Evolutionary conservation across 2,888 invertebrate species (phyloP), one percentile per base, ranked within the genome.

Genomic region (Andrena camellia): DNA sequence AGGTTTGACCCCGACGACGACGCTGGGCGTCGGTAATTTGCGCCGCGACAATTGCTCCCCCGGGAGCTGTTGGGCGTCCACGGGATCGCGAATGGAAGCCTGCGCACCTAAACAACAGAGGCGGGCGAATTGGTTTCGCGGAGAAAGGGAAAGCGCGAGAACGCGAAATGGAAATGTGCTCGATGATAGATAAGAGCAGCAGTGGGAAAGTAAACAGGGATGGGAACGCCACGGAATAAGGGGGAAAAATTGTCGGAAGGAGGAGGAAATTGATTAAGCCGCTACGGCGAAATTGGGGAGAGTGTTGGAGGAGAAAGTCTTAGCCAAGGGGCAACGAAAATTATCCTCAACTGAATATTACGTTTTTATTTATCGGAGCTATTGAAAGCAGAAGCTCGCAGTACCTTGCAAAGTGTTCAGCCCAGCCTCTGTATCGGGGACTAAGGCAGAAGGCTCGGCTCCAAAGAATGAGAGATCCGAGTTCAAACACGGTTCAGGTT

Each of bases 31-130:
- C 86, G 90, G 91, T 92, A 92, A 91, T 91, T 91, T 88, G 89
- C 87, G 87, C 89, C 86, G 86, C 88, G 89, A 90, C 89, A 88
- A 91, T 91, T 85, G 91, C 78, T 88, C 91, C 88, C 90, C n/a
- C 75, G 90, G 90, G 91, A 91, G 74, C 85, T 85, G 84, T 90
- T 76, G 69, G 78, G 66, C 81, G 63, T 74, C 82, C 75, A 71
- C 68, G 71, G 57, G 57, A 78, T 75, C 62, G 81, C 82, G 82
- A 57, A 57, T 42, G 35, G 50, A 54, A 52, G 70, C 59, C 52
- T 26, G 42, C 52, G 26, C 60, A 20, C 64, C 66, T 80, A 80
- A 80, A 80, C 80, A 80, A 80, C 33, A 13, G 31, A 23, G 20
- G 23, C 52, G 59, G 20, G 23, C 62, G 79, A 35, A 64, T 78